phyloP scores from a whole-genome alignment of 2,113 vertebrate genomes.

The Pteruthius melanotis region DNA sequence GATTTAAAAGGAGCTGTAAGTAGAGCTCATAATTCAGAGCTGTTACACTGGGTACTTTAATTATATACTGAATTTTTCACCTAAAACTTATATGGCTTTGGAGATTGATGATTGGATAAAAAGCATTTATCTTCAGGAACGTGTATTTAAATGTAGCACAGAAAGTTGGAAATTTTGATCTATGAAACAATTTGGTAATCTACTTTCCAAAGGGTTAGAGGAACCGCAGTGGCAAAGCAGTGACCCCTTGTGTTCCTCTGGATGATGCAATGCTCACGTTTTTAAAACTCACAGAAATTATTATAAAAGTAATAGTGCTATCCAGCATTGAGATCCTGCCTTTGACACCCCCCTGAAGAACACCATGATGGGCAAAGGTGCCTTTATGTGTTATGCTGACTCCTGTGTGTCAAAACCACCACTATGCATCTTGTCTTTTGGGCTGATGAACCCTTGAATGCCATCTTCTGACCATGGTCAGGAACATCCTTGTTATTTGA shows the following conservation, averaged over 20 bases:
- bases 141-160: not conserved
- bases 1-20: constrained; percentile 22
- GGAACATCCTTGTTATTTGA: not conserved
- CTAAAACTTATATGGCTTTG: not conserved
- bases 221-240: not conserved
- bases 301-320: not conserved
- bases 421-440: not conserved
- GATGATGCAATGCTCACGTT: not conserved
- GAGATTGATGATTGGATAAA: not conserved
- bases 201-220: not conserved
- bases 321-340: not conserved
- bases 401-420: not conserved
- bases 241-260: not conserved
- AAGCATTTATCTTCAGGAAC: constrained; percentile 22
- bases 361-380: not conserved
- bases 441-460: not conserved
- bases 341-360: not conserved
- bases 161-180: not conserved
- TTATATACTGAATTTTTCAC: constrained; percentile 28
- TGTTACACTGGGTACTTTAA: not conserved
- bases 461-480: not conserved
- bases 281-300: not conserved
- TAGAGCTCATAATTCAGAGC: constrained; percentile 40
- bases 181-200: not conserved
- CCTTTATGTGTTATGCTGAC: not conserved